These are phyloP conservation scores for Morpho achilles DNA, from an alignment of 2,888 invertebrate genomes.

Conservation along the genomic window DNA sequence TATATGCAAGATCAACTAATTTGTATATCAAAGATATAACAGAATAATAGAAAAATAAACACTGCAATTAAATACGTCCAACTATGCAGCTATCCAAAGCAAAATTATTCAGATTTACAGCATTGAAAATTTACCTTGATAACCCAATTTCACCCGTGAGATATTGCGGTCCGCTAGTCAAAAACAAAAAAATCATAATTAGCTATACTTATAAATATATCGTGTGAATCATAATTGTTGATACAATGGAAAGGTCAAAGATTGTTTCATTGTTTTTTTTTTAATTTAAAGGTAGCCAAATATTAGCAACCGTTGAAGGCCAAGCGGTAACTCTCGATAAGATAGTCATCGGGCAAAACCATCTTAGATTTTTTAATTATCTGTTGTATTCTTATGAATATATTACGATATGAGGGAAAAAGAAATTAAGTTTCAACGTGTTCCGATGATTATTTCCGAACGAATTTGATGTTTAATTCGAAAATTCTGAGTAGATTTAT, in stretches of 20 bases:
- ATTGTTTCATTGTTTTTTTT: slow-evolving; percentile 61
- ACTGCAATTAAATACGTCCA: no score
- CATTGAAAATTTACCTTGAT: neutral
- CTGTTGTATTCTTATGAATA: neutral
- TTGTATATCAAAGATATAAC: no score
- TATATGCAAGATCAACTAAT: no score
- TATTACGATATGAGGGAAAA: neutral
- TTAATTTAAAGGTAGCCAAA: slow-evolving; percentile 35
- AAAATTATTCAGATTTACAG: no score
- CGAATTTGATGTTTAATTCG: no score
- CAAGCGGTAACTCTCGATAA: slow-evolving; percentile 26
- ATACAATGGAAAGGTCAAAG: slow-evolving; percentile 60
- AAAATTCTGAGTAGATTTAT: no score
- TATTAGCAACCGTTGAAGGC: slow-evolving; percentile 26
- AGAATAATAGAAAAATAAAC: no score
- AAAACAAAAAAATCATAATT: slow-evolving; percentile 1
- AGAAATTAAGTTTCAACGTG: neutral
- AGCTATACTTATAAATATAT: slow-evolving; percentile 4
- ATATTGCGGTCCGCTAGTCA: neutral
- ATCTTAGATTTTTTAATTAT: slow-evolving; percentile 25
- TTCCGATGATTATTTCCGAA: neutral
- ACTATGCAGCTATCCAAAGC: no score
- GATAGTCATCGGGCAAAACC: slow-evolving; percentile 28
- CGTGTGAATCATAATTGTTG: slow-evolving; percentile 49
- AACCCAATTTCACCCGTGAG: neutral